Base-by-base conservation (phyloP, 2,797 vertebrate species). In the Cygnus olor region DNA sequence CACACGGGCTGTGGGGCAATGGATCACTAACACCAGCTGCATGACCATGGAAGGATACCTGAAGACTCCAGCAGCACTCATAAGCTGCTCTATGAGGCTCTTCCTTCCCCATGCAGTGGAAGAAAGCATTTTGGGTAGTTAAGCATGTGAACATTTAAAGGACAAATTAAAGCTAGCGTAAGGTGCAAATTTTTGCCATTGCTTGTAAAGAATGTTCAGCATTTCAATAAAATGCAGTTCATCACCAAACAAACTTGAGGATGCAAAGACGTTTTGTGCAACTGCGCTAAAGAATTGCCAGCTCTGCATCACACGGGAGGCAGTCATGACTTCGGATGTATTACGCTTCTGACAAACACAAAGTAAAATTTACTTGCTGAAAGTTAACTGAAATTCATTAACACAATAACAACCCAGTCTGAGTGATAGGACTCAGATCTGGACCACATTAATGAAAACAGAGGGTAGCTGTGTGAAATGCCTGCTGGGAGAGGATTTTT, bases 181-280 rank as follows among this genome's bases (percentile, higher is more conserved):
- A 19, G 6, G 40, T 24, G 40, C 71, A 68, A 20, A 17, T 32
- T 30, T n/a, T 53, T 51, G 38, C n/a, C 61, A 68, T 36, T 45
- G n/a, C 47, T 24, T 22, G 45, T 32, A 40, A 49, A 74, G 73
- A 51, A 49, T 21, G 22, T 40, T 60, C 54, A 64, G 34, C 65
- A 87, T 85, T 83, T 80, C 68, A 77, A 85, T 85, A 86, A 82
- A 85, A 91, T 51, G 53, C 68, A 38, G 57, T 65, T 53, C 85
- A 30, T 53, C 57, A 44, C 77, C 66, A 76, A 76, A 74, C 61
- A 61, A 69, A 63, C 74, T 89, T 34, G 44, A 27, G 69, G 42
- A 34, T 44, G 51, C 60, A 47, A 71, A 72, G 58, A 38, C 49
- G 10, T n/a, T 76, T 85, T 70, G 36, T 36, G 85, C n/a, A 38